Evolutionary conservation across 2,888 invertebrate species (phyloP).

Genomic region (Ichneumoninae sp.): DNA sequence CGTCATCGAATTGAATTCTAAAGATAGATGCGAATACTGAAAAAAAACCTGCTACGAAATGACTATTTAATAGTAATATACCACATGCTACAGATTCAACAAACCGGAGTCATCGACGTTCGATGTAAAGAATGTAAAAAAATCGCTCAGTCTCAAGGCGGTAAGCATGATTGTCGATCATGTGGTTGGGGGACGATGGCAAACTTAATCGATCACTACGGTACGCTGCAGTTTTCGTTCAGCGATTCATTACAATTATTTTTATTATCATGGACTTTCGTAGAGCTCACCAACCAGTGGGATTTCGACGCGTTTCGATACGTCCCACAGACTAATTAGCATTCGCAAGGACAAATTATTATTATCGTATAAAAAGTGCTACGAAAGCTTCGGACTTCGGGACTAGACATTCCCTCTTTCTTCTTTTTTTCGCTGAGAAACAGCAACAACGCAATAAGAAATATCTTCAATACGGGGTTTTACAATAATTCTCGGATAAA

Average conservation of each 20-base stretch:
- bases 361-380: conserved; percentile 21
- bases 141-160: conserved; percentile 78
- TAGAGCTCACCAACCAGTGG: conserved; percentile 51
- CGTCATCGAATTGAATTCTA: conserved; percentile 11
- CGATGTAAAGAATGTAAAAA: conserved; percentile 20
- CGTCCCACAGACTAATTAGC: conserved; percentile 33
- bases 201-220: conserved; percentile 34
- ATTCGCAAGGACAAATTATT: conserved; percentile 8
- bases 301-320: conserved; percentile 17
- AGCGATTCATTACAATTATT: background rate
- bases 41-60: background rate
- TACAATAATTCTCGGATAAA: background rate
- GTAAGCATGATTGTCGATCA: conserved; percentile 81
- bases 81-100: conserved; percentile 28
- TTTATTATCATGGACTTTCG: conserved; percentile 29
- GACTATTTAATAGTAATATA: conserved; percentile 12
- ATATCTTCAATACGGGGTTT: background rate
- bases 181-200: conserved; percentile 68
- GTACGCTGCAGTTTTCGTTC: conserved; percentile 13
- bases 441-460: conserved; percentile 30
- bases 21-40: conserved; percentile 14
- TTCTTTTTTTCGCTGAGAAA: background rate
- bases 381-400: conserved; percentile 34
- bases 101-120: conserved; percentile 42
- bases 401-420: conserved; percentile 25